phyloP scores from a whole-genome alignment of 92 coral and sea anemone species.

The Metridium senile region DNA sequence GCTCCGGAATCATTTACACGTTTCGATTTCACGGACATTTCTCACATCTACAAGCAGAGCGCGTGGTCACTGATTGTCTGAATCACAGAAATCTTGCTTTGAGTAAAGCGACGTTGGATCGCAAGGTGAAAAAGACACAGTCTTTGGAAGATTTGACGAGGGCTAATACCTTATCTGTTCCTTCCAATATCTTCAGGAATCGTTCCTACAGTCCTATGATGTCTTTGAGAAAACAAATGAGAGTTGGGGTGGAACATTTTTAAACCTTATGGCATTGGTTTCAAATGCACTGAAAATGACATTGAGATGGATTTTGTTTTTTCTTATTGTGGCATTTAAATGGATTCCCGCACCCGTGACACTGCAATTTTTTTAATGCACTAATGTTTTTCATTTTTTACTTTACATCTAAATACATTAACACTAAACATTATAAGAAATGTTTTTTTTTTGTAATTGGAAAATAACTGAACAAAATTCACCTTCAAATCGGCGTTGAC shows the following conservation, averaged over 20 bases:
- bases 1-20: constrained; percentile 14
- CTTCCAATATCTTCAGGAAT: constrained; percentile 2
- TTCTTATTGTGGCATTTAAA: background rate
- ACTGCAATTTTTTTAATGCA: background rate
- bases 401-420: too few relatives aligned
- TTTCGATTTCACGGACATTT: constrained; percentile 77
- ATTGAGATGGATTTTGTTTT: background rate
- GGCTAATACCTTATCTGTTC: constrained; percentile 5
- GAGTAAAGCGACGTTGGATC: constrained; percentile 31
- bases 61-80: constrained; percentile 66
- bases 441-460: too few relatives aligned
- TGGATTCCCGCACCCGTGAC: background rate
- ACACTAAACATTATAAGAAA: too few relatives aligned
- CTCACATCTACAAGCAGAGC: constrained; percentile 75
- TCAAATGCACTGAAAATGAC: background rate
- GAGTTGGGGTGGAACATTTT: background rate
- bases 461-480: too few relatives aligned
- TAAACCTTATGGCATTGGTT: background rate
- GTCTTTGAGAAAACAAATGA: constrained; percentile 40
- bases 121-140: background rate
- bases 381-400: too few relatives aligned
- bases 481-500: too few relatives aligned
- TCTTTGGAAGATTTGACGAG: constrained; percentile 20
- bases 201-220: constrained; percentile 27
- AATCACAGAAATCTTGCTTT: constrained; percentile 63